Base-by-base conservation (phyloP, 2,797 vertebrate genomes). In the Macroramphosus scolopax region DNA sequence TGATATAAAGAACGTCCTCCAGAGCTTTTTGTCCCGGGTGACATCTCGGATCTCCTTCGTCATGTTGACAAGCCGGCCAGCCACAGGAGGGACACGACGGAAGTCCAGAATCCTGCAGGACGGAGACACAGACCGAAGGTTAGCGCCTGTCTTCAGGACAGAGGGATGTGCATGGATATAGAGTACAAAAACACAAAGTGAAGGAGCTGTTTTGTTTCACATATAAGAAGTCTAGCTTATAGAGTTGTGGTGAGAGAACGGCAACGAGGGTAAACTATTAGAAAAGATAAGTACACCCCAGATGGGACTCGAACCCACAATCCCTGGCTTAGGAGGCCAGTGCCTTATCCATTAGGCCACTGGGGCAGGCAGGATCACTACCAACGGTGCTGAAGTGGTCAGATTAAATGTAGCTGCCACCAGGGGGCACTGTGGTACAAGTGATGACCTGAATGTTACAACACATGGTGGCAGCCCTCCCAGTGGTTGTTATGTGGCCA, bases 1-100 rank as follows among this genome's bases (percentile, higher is more conserved):
- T 11, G 96, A 99, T 75, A 97, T 94, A 79, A 98, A 98, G 86
- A 99, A 99, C 0, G 97, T 99, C 63, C 92, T 92, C 95, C 95
- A 97, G 2, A 99, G 85, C 55, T 98, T 98, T 87, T 98, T 98
- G 84, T 99, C 97, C 4, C 92, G 86, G 0, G 96, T 99, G 16
- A 99, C 90, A 0, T 98, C 96, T 51, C 93, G 81, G 43, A 99
- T 98, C 79, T 99, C 97, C 59, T 91, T 94, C 0, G 96, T 99
- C 95, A 99, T 98, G 86, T 99, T 98, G 53, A 98, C 89, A 65
- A 96, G 79, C 58, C 97, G 88, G 0, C 97, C 97, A 0, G 94
- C 94, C 9, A 97, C 95, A 0, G 97, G 97, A 1, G 97, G 97
- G 5, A 99, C 96, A 0, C 96, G 91, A 0, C 94, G 93, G 48